Conservation (phyloP, 2,888 invertebrate genomes). For the Bedellia somnulentella region DNA sequence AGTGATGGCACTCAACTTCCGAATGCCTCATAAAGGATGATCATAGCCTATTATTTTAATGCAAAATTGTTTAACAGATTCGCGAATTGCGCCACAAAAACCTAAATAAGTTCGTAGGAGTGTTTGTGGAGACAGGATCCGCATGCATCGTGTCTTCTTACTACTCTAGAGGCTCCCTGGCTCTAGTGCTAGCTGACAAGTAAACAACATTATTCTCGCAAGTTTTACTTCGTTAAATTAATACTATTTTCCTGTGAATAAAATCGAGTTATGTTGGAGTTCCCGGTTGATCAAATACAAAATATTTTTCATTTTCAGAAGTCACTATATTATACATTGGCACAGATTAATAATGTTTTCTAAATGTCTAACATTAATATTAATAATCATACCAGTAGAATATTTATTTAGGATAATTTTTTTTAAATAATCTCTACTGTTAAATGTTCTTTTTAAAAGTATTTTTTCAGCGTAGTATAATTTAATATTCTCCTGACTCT, state of each 20-base stretch:
- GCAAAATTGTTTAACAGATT: no score
- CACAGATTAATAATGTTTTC: background rate
- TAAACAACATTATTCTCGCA: background rate
- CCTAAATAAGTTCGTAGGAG: constrained; percentile 80
- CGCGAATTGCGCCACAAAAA: constrained; percentile 83
- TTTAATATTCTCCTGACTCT: no score
- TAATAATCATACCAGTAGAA: no score
- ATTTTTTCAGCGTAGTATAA: no score
- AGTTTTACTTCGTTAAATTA: background rate
- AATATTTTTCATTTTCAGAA: background rate
- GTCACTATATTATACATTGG: background rate
- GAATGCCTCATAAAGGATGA: no score
- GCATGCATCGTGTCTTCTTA: constrained; percentile 78
- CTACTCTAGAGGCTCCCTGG: constrained; percentile 78
- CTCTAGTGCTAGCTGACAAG: constrained; percentile 12
- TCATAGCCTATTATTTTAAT: no score
- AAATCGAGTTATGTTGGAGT: background rate
- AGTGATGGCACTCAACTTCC: no score
- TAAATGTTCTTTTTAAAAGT: no score
- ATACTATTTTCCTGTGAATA: no score
- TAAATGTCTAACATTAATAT: background rate
- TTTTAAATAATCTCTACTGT: no score
- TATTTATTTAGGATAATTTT: no score
- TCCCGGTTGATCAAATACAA: background rate
- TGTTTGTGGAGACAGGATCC: constrained; percentile 76